phyloP scores from a whole-genome alignment of 2,113 vertebrate genomes.

The Rhineura floridana region DNA sequence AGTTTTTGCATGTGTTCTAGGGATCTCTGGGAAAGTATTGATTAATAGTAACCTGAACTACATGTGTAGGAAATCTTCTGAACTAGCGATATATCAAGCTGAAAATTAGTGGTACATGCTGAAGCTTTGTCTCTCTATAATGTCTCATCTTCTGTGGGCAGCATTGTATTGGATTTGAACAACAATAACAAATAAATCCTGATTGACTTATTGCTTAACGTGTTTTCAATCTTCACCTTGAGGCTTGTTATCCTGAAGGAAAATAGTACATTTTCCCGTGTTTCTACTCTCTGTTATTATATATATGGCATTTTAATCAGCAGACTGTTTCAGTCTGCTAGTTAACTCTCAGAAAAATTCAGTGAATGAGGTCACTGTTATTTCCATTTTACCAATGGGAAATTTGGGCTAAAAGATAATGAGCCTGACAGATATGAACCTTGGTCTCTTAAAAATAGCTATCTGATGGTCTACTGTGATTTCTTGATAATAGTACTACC shows the following conservation, averaged over 20 bases:
- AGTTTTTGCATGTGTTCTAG: conserved; percentile 58
- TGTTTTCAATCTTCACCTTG: background rate
- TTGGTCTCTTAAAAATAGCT: background rate
- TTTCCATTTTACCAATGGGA: background rate
- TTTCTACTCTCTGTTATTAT: background rate
- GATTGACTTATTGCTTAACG: conserved; percentile 31
- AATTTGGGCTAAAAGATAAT: no score
- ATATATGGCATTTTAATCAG: background rate
- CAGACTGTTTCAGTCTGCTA: background rate
- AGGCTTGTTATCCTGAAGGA: background rate
- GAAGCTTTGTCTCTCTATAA: conserved; percentile 33
- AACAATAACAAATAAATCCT: background rate
- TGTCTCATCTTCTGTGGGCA: conserved; percentile 32
- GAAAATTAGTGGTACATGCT: conserved; percentile 58
- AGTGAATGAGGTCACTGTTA: background rate
- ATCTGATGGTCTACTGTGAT: background rate
- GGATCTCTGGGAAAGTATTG: conserved; percentile 57
- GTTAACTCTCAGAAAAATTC: background rate
- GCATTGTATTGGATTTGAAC: background rate
- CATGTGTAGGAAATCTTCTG: conserved; percentile 53
- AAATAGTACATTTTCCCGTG: background rate
- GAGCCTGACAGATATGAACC: no score
- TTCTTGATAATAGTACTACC: background rate
- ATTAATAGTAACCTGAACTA: conserved; percentile 46
- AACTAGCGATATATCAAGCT: conserved; percentile 41